Percentiles rank a stretch among this genome's conserved stretches.
Evolutionary conservation across 37 sponge, comb jelly and placozoan species (phyloP).

Genomic region (Hexactinellida sp.): DNA sequence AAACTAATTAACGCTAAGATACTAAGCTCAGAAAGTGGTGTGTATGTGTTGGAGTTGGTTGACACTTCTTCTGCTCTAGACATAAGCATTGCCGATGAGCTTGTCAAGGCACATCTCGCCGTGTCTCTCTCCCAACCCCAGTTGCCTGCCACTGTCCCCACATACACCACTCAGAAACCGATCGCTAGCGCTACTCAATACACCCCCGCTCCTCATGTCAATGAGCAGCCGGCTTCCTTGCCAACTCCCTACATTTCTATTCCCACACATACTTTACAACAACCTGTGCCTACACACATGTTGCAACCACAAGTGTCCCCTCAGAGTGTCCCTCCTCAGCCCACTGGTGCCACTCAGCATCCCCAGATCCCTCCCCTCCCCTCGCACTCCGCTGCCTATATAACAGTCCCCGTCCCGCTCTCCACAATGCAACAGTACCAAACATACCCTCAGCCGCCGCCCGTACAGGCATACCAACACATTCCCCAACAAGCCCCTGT

Average conservation of each 20-base stretch:
- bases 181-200: neutral
- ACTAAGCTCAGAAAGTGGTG: neutral
- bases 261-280: no score
- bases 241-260: no score
- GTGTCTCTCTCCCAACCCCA: neutral
- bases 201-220: neutral
- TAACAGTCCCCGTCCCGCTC: neutral
- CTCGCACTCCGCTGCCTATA: neutral
- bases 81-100: neutral
- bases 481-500: neutral
- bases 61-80: neutral
- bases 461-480: neutral
- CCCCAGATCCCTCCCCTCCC: neutral
- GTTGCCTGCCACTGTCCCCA: neutral
- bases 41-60: neutral
- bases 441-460: neutral
- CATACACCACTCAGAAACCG: neutral
- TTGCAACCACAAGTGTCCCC: neutral
- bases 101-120: neutral
- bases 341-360: neutral
- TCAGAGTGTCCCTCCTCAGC: neutral
- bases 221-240: neutral
- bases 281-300: neutral
- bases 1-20: neutral
- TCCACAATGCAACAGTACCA: neutral